These are phyloP conservation scores for Limulus polyphemus DNA, from an alignment of 2,888 invertebrate genomes.

Conservation along the genomic window DNA sequence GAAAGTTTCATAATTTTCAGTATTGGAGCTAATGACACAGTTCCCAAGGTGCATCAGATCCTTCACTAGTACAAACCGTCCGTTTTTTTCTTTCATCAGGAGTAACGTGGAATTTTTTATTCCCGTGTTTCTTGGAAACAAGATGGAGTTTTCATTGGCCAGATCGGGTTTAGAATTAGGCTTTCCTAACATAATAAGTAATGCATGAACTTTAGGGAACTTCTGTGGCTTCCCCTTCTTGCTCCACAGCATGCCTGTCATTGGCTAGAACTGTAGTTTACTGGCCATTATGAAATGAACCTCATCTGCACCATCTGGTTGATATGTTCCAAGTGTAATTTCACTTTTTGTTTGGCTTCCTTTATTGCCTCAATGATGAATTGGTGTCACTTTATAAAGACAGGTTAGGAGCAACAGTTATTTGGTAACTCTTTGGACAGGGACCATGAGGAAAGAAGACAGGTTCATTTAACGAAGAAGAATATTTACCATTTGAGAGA, in stretches of 20 bases:
- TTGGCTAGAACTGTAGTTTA: constrained; percentile 70
- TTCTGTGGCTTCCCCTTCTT: constrained; percentile 33
- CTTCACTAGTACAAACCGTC: constrained; percentile 68
- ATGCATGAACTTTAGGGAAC: constrained; percentile 70
- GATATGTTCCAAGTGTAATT: constrained; percentile 83
- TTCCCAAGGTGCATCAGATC: constrained; percentile 82
- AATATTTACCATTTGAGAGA: constrained; percentile 92
- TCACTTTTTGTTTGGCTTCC: constrained; percentile 81
- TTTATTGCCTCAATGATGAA: constrained; percentile 66
- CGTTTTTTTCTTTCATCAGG: constrained; percentile 77
- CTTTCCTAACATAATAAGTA: constrained; percentile 82
- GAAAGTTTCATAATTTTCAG: constrained; percentile 86
- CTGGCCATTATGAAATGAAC: constrained; percentile 83
- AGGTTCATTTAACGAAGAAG: constrained; percentile 86
- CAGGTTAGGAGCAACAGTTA: constrained; percentile 84
- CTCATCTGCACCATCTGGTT: constrained; percentile 87
- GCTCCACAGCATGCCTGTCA: constrained; percentile 33
- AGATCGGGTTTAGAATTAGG: constrained; percentile 52
- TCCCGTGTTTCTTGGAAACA: constrained; percentile 40
- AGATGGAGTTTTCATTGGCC: constrained; percentile 41
- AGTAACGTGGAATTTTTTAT: constrained; percentile 76
- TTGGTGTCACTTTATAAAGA: constrained; percentile 76
- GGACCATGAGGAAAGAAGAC: constrained; percentile 95
- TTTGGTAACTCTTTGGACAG: constrained; percentile 91
- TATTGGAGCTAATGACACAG: constrained; percentile 70